Evolutionary conservation across 2,888 invertebrate species (phyloP), one percentile per base, ranked within the genome.

Genomic region (Bellardia bayeri): DNA sequence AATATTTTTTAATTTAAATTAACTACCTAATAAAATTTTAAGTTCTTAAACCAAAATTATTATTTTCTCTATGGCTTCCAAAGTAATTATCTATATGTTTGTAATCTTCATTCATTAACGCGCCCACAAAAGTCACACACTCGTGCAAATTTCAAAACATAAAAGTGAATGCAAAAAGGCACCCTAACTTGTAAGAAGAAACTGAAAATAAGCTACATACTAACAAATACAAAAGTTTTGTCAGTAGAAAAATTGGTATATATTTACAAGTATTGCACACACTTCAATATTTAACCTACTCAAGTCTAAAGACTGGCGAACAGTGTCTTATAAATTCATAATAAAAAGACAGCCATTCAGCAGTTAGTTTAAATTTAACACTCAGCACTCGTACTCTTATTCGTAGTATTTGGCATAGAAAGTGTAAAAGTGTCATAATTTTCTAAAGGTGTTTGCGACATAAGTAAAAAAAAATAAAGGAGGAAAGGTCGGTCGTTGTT

Each of bases 281-380:
- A 74, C 16, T 56, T 45, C 45, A 58, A 74, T 58, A 74, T 58
- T 37, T 81, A 72, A 51, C 74, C 74, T 51, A 82, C 58, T 61
- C 66, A 49, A 11, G 58, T 66, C 4, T 37, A n/a, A 54, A 72
- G 0, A 23, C 58, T 16, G 30, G n/a, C 54, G 7, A 16, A 68
- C 8, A 11, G 14, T 5, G 56, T 14, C 72, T 72, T 72, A 8
- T 2, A 40, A 51, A 40, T 49, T 9, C 63, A 14, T 0, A 63
- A 30, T 42, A 63, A 8, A 45, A 58, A 49, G 5, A 6, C n/a
- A 54, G 33, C 33, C 33, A 3, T 8, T n/a, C 8, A 54, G 33
- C 16, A 33, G 16, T 66, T 40, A 40, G 13, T 30, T 6, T 37
- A 4, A 6, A n/a, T 16, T 16, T 14, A 56, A 30, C 30, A 68